Evolutionary conservation across 1,140 invertebrate genomes (phyloP), one percentile per base, ranked within the genome.

Genomic region (Zaprionus capensis): DNA sequence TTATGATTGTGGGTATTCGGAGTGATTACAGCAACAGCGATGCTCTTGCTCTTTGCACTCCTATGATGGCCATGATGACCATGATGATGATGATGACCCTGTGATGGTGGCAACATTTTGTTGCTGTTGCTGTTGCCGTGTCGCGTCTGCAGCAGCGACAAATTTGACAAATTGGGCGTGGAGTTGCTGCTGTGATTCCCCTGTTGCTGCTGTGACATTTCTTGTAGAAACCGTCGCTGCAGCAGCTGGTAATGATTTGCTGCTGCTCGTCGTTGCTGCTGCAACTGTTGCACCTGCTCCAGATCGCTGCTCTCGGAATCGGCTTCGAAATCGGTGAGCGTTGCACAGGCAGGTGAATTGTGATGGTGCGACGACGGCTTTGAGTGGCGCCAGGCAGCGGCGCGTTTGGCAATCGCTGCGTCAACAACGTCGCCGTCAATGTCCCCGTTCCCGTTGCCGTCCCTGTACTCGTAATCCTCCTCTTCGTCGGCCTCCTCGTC

Each of bases 281-380:
- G 17, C 41, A 46, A 17, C 20, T 88, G 81, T 46, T 84, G 79
- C 69, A 82, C 74, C 38, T 80, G 79, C 75, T 93, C 92, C 58
- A 82, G 80, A 67, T 93, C 92, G 68, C 91, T 92, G 64, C 91
- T 92, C 79, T 93, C 92, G 6, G 92, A 93, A 56, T 93, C 92
- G 5, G 92, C 92, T 66, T 93, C 92, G 26, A 93, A 93, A 59
- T 92, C 92, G 67, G 87, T 91, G 41, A 92, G 57, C 1, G 84
- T 92, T 17, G 87, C 76, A 31, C 69, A 61, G 53, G 51, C 49
- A 14, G 76, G 46, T 38, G 64, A 31, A 20, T 68, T 72, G 41
- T 59, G 55, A 22, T 67, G 69, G 51, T 14, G 49, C 67, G 44
- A 17, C 15, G 44, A 17, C 15, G 36, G n/a, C 41, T 55, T 78